Percentiles rank a stretch among this genome's conserved stretches.
These are phyloP conservation scores for Drosophila tani DNA, from an alignment of 1,140 invertebrate genomes.

Conservation along the genomic window DNA sequence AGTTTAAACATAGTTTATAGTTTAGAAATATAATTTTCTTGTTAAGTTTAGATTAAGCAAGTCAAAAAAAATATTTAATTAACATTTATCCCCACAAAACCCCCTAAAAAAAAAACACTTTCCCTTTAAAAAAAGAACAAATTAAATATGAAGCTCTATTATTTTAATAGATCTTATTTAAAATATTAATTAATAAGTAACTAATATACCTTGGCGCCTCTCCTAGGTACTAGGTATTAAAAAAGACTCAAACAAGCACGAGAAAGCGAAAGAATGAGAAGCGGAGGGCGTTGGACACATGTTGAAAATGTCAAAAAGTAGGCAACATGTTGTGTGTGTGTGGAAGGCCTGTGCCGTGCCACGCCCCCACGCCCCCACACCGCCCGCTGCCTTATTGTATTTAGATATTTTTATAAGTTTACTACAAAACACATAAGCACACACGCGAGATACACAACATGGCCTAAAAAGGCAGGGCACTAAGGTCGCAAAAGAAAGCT, in stretches of 20 bases:
- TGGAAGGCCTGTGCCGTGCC: constrained; percentile 36
- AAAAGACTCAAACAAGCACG: constrained; percentile 11
- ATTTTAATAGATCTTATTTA: too few species aligned
- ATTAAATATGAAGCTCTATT: too few species aligned
- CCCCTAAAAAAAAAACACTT: too few species aligned
- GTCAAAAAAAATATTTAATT: too few species aligned
- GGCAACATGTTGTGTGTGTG: constrained; percentile 76
- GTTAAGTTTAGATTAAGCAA: too few species aligned
- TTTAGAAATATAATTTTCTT: too few species aligned
- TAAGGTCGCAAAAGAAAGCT: constrained; percentile 63
- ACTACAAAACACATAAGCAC: constrained; percentile 49
- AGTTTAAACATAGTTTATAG: too few species aligned
- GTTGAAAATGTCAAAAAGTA: constrained; percentile 83
- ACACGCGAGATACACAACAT: constrained; percentile 25
- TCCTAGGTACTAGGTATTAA: neutral
- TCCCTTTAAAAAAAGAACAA: too few species aligned
- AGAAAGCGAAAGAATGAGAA: constrained; percentile 6
- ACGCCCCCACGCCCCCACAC: neutral
- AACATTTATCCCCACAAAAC: too few species aligned
- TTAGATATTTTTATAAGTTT: constrained; percentile 67
- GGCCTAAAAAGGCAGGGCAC: constrained; percentile 48
- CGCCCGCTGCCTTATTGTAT: constrained; percentile 53
- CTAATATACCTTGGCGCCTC: neutral
- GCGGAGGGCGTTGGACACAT: constrained; percentile 67
- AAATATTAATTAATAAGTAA: neutral